These are phyloP conservation scores for Cynaeus angustus DNA, from an alignment of 2,888 invertebrate genomes.

Conservation along the genomic window DNA sequence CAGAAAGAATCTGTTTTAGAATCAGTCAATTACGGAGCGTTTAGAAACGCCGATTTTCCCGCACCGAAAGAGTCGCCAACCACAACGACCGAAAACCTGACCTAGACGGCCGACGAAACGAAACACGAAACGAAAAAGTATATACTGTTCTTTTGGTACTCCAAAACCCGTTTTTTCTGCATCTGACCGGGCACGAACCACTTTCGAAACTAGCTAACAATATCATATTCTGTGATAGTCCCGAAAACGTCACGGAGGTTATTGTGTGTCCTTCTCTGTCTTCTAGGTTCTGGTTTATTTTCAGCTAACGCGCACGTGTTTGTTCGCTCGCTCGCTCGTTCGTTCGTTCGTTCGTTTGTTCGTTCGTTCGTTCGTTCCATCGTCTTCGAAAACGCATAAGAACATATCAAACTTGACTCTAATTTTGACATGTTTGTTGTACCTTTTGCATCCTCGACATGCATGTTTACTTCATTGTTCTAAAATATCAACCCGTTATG, in stretches of 20 bases:
- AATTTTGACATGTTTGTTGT: constrained; percentile 29
- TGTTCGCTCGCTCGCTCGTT: neutral
- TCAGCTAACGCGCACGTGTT: constrained; percentile 41
- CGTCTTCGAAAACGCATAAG: constrained; percentile 25
- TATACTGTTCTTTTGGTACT: constrained; percentile 21
- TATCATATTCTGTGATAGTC: constrained; percentile 47
- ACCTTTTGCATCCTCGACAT: constrained; percentile 16
- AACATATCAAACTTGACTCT: constrained; percentile 47
- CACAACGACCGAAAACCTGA: constrained; percentile 49
- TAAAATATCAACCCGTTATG: constrained; percentile 4
- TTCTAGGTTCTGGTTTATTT: constrained; percentile 39
- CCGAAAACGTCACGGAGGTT: constrained; percentile 29
- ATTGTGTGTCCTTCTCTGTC: constrained; percentile 32
- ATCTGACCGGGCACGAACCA: constrained; percentile 41
- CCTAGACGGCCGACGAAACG: constrained; percentile 53
- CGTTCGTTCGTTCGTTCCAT: constrained; percentile 5
- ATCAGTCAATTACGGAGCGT: constrained; percentile 52
- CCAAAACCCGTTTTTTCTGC: constrained; percentile 14
- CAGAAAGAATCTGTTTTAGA: constrained; percentile 23
- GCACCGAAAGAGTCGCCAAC: constrained; percentile 37
- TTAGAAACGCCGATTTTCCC: constrained; percentile 9
- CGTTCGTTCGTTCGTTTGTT: neutral
- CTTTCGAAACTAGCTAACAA: constrained; percentile 36
- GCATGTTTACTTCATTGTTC: constrained; percentile 33
- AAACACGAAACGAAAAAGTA: constrained; percentile 6